Evolutionary conservation across 2,888 invertebrate species (phyloP).

Genomic region (Drosophila acutilabella): DNA sequence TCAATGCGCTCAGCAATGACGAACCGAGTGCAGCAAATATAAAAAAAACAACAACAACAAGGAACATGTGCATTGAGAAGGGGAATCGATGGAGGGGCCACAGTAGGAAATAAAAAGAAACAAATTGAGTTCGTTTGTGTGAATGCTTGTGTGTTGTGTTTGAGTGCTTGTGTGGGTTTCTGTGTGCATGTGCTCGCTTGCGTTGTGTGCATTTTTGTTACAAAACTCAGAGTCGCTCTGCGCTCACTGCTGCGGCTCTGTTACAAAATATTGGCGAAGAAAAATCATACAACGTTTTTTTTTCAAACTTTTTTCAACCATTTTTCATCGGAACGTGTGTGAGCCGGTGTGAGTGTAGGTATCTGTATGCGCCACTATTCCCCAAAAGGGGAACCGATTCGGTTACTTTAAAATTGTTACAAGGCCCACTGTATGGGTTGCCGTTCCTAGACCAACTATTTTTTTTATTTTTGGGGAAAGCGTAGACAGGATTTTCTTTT

Average conservation of each 20-base stretch:
- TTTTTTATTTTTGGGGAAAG: slow-evolving; percentile 71
- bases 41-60: slow-evolving; percentile 29
- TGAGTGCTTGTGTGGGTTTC: background rate
- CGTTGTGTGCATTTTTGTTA: slow-evolving; percentile 73
- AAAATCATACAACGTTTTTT: slow-evolving; percentile 84
- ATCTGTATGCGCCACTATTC: background rate
- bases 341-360: slow-evolving; percentile 27
- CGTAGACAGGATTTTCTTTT: slow-evolving; percentile 74
- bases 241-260: slow-evolving; percentile 81
- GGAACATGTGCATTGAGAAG: slow-evolving; percentile 41
- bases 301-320: slow-evolving; percentile 82
- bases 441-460: slow-evolving; percentile 30
- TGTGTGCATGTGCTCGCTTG: slow-evolving; percentile 36
- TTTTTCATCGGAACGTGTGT: slow-evolving; percentile 78
- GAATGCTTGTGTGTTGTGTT: too few species aligned
- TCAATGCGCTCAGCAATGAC: slow-evolving; percentile 27
- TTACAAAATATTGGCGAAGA: slow-evolving; percentile 85
- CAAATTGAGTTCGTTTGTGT: slow-evolving; percentile 41
- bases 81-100: slow-evolving; percentile 50
- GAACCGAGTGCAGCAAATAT: slow-evolving; percentile 41
- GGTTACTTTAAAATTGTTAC: slow-evolving; percentile 2
- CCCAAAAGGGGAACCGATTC: background rate
- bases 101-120: slow-evolving; percentile 58
- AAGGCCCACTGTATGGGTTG: background rate
- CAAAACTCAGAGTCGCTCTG: slow-evolving; percentile 64